Conservation (phyloP, 2,888 invertebrate species). For the Amblyjoppa proteus region DNA sequence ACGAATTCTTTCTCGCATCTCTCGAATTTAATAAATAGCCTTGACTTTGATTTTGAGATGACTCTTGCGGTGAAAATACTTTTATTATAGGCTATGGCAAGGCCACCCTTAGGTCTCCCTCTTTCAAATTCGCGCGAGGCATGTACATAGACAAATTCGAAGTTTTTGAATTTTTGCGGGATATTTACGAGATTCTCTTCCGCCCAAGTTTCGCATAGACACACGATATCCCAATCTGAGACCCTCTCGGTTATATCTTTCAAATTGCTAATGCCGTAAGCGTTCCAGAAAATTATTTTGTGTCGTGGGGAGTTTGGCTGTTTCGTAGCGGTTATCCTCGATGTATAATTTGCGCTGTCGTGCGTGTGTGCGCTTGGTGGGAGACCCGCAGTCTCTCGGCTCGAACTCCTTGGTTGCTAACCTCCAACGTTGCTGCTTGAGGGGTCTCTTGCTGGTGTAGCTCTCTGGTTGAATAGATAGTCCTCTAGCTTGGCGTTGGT, state of each 20-base stretch:
- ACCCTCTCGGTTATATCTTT: slow-evolving; percentile 3
- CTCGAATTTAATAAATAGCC: not conserved
- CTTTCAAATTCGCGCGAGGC: not conserved
- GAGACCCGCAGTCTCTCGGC: not conserved
- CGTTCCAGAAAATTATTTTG: slow-evolving; percentile 21
- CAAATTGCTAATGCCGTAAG: slow-evolving; percentile 12
- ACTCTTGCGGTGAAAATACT: not conserved
- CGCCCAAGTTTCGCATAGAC: slow-evolving; percentile 31
- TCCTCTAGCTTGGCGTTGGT: not conserved
- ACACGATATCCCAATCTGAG: slow-evolving; percentile 1
- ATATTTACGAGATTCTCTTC: not conserved
- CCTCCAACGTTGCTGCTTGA: not conserved
- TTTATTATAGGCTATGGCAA: not conserved
- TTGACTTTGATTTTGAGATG: not conserved
- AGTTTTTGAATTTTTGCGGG: no score
- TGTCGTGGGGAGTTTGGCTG: not conserved
- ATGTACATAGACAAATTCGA: not conserved
- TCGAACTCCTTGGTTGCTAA: not conserved
- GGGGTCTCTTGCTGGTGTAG: not conserved
- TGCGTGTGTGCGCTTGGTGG: not conserved
- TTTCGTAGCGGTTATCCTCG: not conserved
- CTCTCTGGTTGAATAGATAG: not conserved
- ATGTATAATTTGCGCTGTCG: not conserved
- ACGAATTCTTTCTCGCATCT: not conserved
- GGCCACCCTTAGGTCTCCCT: slow-evolving; percentile 8